phyloP scores from a whole-genome alignment of 37 sponge, comb jelly and placozoan genomes.

The Lycopodina hypogea region DNA sequence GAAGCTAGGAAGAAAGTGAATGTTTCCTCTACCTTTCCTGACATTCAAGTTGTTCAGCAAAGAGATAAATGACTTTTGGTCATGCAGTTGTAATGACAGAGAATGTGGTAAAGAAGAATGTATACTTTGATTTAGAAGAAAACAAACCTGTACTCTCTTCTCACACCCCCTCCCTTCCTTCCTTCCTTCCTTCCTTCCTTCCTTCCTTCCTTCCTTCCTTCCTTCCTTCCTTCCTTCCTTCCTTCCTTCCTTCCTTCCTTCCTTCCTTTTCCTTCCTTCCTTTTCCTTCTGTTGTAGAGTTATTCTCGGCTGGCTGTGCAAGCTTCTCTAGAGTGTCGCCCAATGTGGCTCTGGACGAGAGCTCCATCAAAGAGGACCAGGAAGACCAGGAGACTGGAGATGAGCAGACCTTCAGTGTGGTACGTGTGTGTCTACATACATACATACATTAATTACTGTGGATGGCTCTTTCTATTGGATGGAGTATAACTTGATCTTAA shows the following conservation, averaged over 20 bases:
- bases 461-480: not conserved
- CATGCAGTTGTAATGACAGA: too few species aligned
- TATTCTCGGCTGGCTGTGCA: conserved; percentile 54
- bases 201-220: not conserved
- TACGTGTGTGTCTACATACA: conserved; percentile 4
- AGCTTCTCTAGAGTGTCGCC: conserved; percentile 49
- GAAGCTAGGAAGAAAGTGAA: too few species aligned
- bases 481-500: not conserved
- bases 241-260: not conserved
- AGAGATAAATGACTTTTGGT: too few species aligned
- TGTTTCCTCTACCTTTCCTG: too few species aligned
- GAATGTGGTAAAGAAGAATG: too few species aligned
- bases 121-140: too few species aligned
- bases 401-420: conserved; percentile 66
- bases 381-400: conserved; percentile 70
- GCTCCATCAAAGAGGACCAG: conserved; percentile 77
- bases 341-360: conserved; percentile 78
- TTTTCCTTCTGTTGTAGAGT: conserved; percentile 21
- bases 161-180: too few species aligned
- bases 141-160: too few species aligned
- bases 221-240: not conserved
- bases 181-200: too few species aligned
- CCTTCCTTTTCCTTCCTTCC: not conserved
- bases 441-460: too few species aligned
- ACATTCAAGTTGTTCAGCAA: too few species aligned